These are phyloP conservation scores for Thaleichthys pacificus DNA, from an alignment of 2,797 vertebrate genomes.

Conservation along the genomic window DNA sequence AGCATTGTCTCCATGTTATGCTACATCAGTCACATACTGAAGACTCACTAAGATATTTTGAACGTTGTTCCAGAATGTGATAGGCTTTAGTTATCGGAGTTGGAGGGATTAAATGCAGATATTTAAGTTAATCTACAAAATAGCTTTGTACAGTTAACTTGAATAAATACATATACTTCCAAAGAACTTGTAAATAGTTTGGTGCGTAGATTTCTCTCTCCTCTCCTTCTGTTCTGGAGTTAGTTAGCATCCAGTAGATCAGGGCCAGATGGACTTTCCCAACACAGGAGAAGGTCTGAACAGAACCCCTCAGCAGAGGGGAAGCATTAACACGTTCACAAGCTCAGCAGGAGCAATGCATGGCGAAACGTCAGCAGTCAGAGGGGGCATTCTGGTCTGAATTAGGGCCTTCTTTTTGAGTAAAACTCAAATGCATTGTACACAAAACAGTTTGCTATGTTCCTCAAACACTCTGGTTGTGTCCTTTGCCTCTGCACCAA, in stretches of 20 bases:
- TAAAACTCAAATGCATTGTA: no score
- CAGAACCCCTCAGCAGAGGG: not conserved
- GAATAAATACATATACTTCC: not conserved
- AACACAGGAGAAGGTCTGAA: not conserved
- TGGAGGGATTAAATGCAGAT: no score
- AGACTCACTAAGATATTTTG: not conserved
- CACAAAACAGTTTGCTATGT: no score
- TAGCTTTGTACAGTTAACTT: not conserved
- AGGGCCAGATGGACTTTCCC: slow-evolving; percentile 30
- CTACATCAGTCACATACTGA: not conserved
- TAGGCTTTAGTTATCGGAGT: no score
- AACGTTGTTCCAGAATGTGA: not conserved
- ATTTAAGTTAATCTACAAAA: not conserved
- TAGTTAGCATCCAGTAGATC: slow-evolving; percentile 23
- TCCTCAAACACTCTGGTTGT: no score
- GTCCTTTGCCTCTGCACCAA: no score
- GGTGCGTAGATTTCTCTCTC: not conserved
- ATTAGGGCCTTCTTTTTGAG: no score
- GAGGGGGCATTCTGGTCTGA: no score
- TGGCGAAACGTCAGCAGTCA: no score
- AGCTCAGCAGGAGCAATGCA: not conserved
- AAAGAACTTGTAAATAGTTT: not conserved
- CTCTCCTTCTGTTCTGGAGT: slow-evolving; percentile 15
- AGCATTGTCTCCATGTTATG: not conserved
- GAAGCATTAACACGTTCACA: slow-evolving; percentile 11